A percentile compares a stretch with the other conserved stretches of the same genome.
Evolutionary conservation across 1,140 invertebrate species (phyloP).

Genomic region (Drusus annulatus): DNA sequence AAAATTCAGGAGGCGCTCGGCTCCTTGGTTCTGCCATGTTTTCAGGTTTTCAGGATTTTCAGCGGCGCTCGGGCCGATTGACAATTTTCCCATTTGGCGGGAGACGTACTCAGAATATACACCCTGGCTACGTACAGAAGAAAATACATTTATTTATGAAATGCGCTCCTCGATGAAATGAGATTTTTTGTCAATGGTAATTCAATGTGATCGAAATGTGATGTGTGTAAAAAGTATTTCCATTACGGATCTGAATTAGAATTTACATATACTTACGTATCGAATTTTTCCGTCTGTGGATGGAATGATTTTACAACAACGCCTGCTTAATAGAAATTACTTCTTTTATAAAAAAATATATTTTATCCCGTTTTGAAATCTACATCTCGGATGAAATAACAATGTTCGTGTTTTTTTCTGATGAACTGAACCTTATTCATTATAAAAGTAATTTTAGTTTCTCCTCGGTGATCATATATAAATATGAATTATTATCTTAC

Average conservation of each 20-base stretch:
- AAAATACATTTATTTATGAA: constrained; percentile 29
- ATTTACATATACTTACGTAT: constrained; percentile 24
- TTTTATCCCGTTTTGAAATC: too few species aligned
- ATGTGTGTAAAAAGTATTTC: constrained; percentile 27
- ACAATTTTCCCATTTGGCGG: constrained; percentile 25
- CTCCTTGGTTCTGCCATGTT: neutral
- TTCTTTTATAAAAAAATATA: too few species aligned
- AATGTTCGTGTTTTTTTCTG: too few species aligned
- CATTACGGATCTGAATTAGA: constrained; percentile 16
- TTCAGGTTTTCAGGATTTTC: neutral
- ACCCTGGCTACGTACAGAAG: neutral
- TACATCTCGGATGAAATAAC: too few species aligned
- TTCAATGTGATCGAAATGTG: constrained; percentile 32
- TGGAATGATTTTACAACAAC: neutral
- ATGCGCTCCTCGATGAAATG: constrained; percentile 19
- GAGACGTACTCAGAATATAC: neutral
- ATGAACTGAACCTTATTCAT: too few species aligned
- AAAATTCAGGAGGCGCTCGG: neutral
- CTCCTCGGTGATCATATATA: too few species aligned
- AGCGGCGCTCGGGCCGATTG: constrained; percentile 21
- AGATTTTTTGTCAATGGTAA: constrained; percentile 30
- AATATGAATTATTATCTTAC: too few species aligned
- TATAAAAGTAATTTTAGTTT: too few species aligned
- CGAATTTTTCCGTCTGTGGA: neutral
- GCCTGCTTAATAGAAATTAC: too few species aligned